Evolutionary conservation across 2,888 invertebrate genomes (phyloP).

Genomic region (Erpobdella octoculata): DNA sequence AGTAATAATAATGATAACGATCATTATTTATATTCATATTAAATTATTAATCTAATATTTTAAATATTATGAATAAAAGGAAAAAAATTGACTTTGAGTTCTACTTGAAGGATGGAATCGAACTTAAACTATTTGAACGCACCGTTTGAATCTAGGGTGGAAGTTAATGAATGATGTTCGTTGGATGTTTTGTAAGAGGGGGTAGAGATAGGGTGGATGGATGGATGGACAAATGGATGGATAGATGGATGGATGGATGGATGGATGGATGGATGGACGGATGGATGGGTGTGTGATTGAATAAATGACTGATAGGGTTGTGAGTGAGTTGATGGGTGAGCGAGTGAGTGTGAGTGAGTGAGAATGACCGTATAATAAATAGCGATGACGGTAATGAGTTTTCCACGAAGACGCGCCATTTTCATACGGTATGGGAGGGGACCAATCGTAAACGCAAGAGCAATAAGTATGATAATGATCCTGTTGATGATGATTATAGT

Average conservation of each 20-base stretch:
- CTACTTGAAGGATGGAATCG: too few species aligned
- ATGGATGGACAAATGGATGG: not conserved
- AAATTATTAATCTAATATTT: not conserved
- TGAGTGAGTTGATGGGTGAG: not conserved
- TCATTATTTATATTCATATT: not conserved
- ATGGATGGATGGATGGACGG: not conserved
- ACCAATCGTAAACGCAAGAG: not conserved
- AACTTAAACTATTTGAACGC: too few species aligned
- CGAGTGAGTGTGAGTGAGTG: not conserved
- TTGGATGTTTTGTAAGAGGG: too few species aligned
- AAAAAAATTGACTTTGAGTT: too few species aligned
- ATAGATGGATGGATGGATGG: constrained; percentile 2
- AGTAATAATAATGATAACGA: not conserved
- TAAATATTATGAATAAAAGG: not conserved
- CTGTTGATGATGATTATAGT: not conserved
- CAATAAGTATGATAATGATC: not conserved
- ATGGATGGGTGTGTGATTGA: not conserved
- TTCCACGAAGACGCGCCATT: constrained; percentile 4
- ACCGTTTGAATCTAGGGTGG: too few species aligned
- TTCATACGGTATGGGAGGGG: not conserved
- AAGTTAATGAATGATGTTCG: too few species aligned
- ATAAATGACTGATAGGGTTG: too few species aligned
- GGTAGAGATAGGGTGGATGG: not conserved
- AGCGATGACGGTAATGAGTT: constrained; percentile 6
- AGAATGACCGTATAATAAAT: not conserved